Conservation (phyloP, 2,113 vertebrate genomes). For the Hemichromis elongatus region DNA sequence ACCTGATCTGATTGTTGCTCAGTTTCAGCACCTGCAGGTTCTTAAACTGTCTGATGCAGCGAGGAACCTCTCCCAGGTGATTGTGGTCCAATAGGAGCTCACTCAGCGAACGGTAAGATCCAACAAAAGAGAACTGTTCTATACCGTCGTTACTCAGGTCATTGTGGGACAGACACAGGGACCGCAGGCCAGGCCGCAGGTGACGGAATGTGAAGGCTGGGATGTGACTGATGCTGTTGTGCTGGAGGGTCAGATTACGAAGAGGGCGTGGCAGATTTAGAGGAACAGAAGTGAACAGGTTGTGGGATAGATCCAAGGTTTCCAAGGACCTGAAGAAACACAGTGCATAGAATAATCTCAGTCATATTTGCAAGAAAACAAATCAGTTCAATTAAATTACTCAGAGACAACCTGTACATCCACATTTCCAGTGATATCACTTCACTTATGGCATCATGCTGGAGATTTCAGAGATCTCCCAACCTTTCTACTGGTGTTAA, state of each 20-base stretch:
- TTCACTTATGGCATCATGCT: background rate
- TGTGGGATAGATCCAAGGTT: constrained; percentile 73
- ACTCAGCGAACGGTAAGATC: constrained; percentile 66
- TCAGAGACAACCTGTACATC: background rate
- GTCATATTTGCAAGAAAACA: background rate
- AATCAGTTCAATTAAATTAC: background rate
- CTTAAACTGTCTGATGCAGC: constrained; percentile 72
- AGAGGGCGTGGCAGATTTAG: constrained; percentile 69
- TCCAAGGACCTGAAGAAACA: constrained; percentile 69
- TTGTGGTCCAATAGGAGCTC: constrained; percentile 79
- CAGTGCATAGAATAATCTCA: background rate
- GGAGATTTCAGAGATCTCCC: background rate
- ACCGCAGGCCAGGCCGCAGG: constrained; percentile 71
- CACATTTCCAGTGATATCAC: background rate
- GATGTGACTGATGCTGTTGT: constrained; percentile 72
- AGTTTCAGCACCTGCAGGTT: constrained; percentile 71
- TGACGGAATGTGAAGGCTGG: constrained; percentile 68
- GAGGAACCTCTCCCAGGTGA: constrained; percentile 68
- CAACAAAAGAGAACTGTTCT: constrained; percentile 66
- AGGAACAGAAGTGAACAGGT: constrained; percentile 67
- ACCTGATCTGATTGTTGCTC: constrained; percentile 79
- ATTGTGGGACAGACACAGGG: constrained; percentile 76
- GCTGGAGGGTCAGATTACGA: constrained; percentile 66
- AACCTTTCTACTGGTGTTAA: background rate
- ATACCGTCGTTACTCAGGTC: constrained; percentile 46